Evolutionary conservation across 92 coral and sea anemone species (phyloP), one percentile per base, ranked within the genome.

Genomic region (Meandrina meandrites): DNA sequence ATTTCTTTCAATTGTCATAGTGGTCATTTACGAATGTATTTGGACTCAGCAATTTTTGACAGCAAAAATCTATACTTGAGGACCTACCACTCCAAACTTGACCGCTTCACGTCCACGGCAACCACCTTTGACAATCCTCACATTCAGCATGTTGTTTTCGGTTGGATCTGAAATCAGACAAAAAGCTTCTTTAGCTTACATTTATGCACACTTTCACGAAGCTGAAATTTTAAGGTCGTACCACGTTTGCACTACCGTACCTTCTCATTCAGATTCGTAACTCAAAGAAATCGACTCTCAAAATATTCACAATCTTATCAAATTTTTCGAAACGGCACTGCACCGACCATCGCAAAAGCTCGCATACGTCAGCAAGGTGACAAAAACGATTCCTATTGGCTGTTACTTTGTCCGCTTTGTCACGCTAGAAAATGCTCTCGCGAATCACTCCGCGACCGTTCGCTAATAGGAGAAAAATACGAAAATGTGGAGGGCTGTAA

Each of bases 61-160:
- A 24, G 22, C 18, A 47, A 40, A 76, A 76, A 24, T 2, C 60
- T 15, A 2, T 15, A 54, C 60, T 28, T 28, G 7, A 9, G 42
- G 8, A 85, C 81, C 66, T 85, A 85, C 89, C 79, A 53, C 78
- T 79, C 85, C 89, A 79, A 86, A 51, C 58, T 56, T 86, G 5
- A 75, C 96, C 1, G 97, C 88, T 86, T 90, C 94, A 78, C 93
- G 83, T 76, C 94, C 97, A 74, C 97, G 80, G 84, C 97, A 96
- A 40, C 98, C 97, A 76, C 95, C 97, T 56, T 93, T 93, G 88
- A 96, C 77, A 8, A 96, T 90, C 73, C 97, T 86, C 74, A 93
- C 91, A 84, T 92, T 88, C 78, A 92, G 74, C 98, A 95, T 95
- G 64, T 40, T 50, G 82, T 8, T 30, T 42, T 60, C 51, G 3